Percentiles rank a stretch among this genome's conserved stretches.
These are phyloP conservation scores for Melospiza georgiana DNA, from an alignment of 2,113 vertebrate genomes.

Conservation along the genomic window DNA sequence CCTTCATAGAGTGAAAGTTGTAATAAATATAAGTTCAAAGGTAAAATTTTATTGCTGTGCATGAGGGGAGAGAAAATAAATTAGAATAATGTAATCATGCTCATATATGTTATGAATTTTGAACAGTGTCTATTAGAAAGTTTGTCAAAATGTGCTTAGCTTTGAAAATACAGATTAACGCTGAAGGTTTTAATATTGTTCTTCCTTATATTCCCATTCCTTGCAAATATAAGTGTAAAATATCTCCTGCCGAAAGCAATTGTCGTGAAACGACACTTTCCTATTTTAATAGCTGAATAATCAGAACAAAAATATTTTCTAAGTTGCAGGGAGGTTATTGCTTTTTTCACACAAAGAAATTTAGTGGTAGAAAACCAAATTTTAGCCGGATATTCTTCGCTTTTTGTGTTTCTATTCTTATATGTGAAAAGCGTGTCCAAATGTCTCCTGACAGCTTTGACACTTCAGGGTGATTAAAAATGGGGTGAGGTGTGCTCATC, in stretches of 20 bases:
- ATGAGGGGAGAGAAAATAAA: conserved; percentile 73
- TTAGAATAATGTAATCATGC: conserved; percentile 75
- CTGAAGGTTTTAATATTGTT: conserved; percentile 78
- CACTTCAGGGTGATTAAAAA: neutral
- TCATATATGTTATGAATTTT: conserved; percentile 78
- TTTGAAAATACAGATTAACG: conserved; percentile 79
- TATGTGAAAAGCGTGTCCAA: conserved; percentile 21
- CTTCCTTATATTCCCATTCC: conserved; percentile 73
- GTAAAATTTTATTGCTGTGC: conserved; percentile 69
- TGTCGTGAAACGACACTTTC: conserved; percentile 62
- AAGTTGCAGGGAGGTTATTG: conserved; percentile 58
- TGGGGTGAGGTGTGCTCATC: neutral
- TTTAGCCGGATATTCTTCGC: neutral
- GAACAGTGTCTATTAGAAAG: conserved; percentile 76
- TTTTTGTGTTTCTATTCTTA: conserved; percentile 20
- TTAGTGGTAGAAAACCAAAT: conserved; percentile 42
- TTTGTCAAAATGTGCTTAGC: conserved; percentile 76
- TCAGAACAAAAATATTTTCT: conserved; percentile 65
- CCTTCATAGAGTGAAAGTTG: conserved; percentile 70
- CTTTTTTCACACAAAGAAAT: conserved; percentile 59
- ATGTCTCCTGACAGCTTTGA: conserved; percentile 53
- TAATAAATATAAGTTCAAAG: conserved; percentile 80
- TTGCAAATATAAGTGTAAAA: conserved; percentile 65
- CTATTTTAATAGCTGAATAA: conserved; percentile 72
- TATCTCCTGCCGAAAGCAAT: conserved; percentile 72